Conservation (phyloP, 2,888 invertebrate genomes). For the Itoplectis maculator region DNA sequence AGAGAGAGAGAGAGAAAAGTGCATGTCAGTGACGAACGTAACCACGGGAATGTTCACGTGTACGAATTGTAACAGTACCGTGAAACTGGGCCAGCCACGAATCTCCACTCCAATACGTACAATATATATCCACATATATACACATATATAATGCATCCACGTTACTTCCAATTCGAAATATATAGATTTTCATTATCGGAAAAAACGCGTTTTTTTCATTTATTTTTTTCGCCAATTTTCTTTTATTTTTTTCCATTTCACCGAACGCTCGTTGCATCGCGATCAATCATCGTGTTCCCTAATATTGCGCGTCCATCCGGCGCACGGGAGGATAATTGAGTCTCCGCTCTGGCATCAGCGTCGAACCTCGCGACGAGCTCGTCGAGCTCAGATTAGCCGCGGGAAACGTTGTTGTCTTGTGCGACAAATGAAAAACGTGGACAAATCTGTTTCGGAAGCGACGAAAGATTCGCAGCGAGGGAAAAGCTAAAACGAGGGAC, state of each 20-base stretch:
- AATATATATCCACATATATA: neutral
- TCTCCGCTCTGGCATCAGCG: too few relatives aligned
- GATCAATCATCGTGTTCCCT: constrained; percentile 9
- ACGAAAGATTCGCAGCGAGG: neutral
- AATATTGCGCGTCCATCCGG: neutral
- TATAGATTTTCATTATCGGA: constrained; percentile 33
- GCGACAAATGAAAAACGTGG: neutral
- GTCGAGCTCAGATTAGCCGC: neutral
- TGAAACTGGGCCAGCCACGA: constrained; percentile 48
- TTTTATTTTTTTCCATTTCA: neutral
- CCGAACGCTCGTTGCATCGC: neutral
- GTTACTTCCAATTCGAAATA: constrained; percentile 20
- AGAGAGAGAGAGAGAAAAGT: constrained; percentile 1
- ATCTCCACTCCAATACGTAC: constrained; percentile 17
- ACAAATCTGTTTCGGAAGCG: neutral
- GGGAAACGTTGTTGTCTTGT: too few relatives aligned
- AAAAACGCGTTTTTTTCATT: neutral
- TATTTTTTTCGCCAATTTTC: too few relatives aligned
- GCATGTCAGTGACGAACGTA: constrained; percentile 31
- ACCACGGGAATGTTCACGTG: constrained; percentile 32
- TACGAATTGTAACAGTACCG: constrained; percentile 31
- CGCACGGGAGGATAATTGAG: neutral
- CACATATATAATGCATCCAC: constrained; percentile 11
- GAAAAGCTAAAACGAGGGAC: neutral
- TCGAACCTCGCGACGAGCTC: neutral